Base-by-base conservation (phyloP, 2,888 invertebrate species). In the Hydriomena furcata region DNA sequence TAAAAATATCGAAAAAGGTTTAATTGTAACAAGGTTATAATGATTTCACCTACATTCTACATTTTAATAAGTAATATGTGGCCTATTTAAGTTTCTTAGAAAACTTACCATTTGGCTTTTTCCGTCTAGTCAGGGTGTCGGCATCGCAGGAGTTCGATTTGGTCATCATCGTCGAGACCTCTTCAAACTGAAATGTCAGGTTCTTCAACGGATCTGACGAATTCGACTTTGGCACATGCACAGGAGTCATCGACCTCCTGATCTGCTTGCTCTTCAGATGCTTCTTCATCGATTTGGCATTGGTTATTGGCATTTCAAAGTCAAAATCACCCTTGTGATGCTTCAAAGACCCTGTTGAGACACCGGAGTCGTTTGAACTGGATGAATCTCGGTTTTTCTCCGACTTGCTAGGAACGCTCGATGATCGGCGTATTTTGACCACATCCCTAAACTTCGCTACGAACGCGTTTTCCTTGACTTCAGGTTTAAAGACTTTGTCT, bases 341-440 rank as follows among this genome's bases (percentile, higher is more conserved):
- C 50, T 93, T 93, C 40, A 93, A 73, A 0, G 93, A 93, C 0
- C 93, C 93, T 0, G 93, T 93, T 0, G 93, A 94, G 0, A 94
- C 94, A 0, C 94, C 94, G 0, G 94, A 94, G 64, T 94, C 94
- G 64, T 94, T 94, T 3, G 94, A 94, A 66, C 94, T 93, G 0
- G 94, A 93, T 0, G 94, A 94, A 61, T 94, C 94, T 48, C 94
- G 80, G 53, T 94, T 94, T 58, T 93, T 93, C 4, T 93, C 93
- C 0, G 92, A 91, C 73, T 94, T 94, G 58, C 94, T 94, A 1
- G 94, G 94, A 0, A 94, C 94, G 58, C 94, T 94, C 0, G 93
- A 93, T 0, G 94, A 94, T 25, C 94, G 82, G 23, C 94, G 83
- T 12, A 94, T 93, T 68, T 93, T 93, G 0, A 93, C 92, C 0